Conservation (phyloP, 2,113 vertebrate species). For the Zingel zingel region DNA sequence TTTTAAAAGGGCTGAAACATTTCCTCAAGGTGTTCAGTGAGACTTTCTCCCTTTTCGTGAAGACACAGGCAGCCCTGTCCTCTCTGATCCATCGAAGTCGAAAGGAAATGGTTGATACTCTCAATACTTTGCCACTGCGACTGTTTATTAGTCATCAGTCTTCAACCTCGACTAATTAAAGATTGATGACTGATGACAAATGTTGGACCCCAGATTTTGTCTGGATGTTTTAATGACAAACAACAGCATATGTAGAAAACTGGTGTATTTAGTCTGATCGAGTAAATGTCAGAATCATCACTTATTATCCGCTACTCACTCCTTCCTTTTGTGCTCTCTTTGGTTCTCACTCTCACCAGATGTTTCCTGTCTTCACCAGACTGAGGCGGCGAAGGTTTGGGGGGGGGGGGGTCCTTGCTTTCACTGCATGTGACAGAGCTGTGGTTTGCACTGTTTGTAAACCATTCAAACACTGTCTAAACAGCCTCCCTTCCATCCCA, state of each 20-base stretch:
- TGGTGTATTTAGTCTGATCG: background rate
- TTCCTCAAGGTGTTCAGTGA: background rate
- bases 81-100: background rate
- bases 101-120: background rate
- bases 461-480: constrained; percentile 82
- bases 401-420: constrained; percentile 10
- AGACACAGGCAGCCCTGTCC: background rate
- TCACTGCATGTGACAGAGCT: constrained; percentile 70
- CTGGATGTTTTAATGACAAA: background rate
- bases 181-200: background rate
- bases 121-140: background rate
- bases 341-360: constrained; percentile 70
- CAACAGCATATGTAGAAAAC: background rate
- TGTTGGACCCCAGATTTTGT: background rate
- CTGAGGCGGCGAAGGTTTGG: background rate
- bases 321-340: constrained; percentile 15
- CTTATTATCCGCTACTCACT: constrained; percentile 16
- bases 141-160: background rate
- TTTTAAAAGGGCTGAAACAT: background rate
- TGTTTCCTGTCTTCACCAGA: constrained; percentile 79
- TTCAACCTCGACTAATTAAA: background rate
- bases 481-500: constrained; percentile 76
- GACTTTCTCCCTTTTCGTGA: background rate
- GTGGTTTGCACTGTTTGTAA: constrained; percentile 83
- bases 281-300: background rate